Base-by-base conservation (phyloP, 2,797 vertebrate genomes). In the Scolopax rusticola region DNA sequence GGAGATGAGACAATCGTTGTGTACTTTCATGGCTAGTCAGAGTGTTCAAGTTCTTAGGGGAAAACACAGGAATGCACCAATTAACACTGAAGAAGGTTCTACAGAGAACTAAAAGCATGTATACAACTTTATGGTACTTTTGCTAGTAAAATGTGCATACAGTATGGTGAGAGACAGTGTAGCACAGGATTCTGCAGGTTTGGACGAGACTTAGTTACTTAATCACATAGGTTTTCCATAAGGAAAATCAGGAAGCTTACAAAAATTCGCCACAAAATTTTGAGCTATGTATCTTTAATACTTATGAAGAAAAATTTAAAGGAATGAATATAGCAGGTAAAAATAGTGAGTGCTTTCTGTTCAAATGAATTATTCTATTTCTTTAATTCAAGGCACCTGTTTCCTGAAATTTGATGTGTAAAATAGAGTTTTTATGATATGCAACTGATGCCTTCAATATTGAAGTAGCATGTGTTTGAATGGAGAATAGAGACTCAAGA, bases 321-420 rank as follows among this genome's bases (percentile, higher is more conserved):
- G 0, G 6, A 69, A 9, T 56, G 2, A 73, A 69, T 32, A 56
- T 8, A 33, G 4, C 0, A 1, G 24, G 1, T 51, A 38, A 79
- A 79, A 91, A 71, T 41, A 33, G 1, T 36, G 17, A 80, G 4
- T 59, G 5, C 1, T 84, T 84, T 63, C 8, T n/a, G 10, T 65
- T 6, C 10, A 61, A 27, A 15, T 13, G 5, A 38, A 23, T 71
- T 61, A 23, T 65, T 75, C n/a, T 70, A 18, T 54, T 75, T 12
- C 5, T 51, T 57, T 59, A 36, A 56, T 32, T 33, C n/a, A 76
- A 38, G 60, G 75, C 6, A 32, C 11, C 10, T 79, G 33, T 57
- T 88, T 28, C 21, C 12, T 71, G 43, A 79, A 83, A 67, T 82
- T 27, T 75, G 19, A 23, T 77, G 3, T 33, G 16, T 11, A 43